These are phyloP conservation scores for Cladorhizidae sp. DNA, from an alignment of 37 sponge, comb jelly and placozoan genomes.

Conservation along the genomic window DNA sequence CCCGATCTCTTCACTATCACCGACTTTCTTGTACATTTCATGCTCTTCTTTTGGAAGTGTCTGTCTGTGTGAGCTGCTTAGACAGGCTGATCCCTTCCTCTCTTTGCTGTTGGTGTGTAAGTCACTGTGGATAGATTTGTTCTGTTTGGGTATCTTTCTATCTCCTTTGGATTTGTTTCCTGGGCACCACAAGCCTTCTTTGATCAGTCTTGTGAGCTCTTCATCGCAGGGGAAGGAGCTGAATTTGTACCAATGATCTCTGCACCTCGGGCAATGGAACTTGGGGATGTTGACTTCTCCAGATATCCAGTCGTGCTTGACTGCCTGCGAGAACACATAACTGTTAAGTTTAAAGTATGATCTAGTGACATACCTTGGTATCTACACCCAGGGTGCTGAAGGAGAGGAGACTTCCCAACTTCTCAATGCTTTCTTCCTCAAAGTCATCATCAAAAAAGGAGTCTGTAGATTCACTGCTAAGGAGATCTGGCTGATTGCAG, in stretches of 20 bases:
- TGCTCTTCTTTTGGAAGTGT: background rate
- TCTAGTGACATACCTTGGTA: conserved; percentile 48
- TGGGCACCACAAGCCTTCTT: conserved; percentile 71
- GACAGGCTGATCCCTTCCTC: no score
- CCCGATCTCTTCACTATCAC: background rate
- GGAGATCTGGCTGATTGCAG: background rate
- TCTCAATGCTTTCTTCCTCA: conserved; percentile 36
- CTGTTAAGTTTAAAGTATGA: no score
- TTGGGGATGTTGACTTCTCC: conserved; percentile 70
- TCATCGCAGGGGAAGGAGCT: conserved; percentile 78
- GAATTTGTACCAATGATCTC: conserved; percentile 87
- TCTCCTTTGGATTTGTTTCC: conserved; percentile 20
- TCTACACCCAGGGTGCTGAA: conserved; percentile 63
- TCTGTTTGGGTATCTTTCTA: background rate
- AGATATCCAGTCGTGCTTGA: conserved; percentile 60
- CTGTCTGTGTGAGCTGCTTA: background rate
- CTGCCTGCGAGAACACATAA: background rate
- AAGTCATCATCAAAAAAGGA: conserved; percentile 70
- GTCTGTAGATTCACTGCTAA: conserved; percentile 23
- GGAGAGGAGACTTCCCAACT: conserved; percentile 56
- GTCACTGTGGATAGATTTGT: background rate
- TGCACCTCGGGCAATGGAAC: conserved; percentile 83
- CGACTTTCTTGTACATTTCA: background rate
- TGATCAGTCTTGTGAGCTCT: conserved; percentile 65
- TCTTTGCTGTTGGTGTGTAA: no score